Evolutionary conservation across 2,113 vertebrate species (phyloP).

Genomic region (Phyllostomus discolor): DNA sequence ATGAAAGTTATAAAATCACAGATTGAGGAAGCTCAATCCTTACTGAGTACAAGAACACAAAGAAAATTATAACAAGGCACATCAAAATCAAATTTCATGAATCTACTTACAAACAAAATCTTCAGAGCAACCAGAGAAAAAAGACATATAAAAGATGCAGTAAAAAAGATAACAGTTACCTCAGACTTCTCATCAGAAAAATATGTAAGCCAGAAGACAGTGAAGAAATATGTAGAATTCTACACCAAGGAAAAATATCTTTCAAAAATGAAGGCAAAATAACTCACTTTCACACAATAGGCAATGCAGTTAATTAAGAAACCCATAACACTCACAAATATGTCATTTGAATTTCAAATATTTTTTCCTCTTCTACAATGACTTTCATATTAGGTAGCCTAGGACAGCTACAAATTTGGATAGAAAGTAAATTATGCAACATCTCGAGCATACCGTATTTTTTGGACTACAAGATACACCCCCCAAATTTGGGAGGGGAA

Average conservation of each 20-base stretch:
- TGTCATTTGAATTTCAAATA: neutral
- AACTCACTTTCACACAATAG: neutral
- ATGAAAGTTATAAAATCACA: neutral
- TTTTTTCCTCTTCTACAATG: neutral
- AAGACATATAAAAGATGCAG: neutral
- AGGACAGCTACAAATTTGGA: neutral
- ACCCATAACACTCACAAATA: neutral
- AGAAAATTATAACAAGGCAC: neutral
- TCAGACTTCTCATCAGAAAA: neutral
- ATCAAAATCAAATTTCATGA: neutral
- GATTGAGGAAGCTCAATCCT: neutral
- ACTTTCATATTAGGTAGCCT: neutral
- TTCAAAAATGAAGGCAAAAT: neutral
- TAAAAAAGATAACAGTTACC: neutral
- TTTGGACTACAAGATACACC: no score
- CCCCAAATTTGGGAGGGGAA: no score
- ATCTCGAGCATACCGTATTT: neutral
- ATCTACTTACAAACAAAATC: neutral
- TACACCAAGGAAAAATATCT: neutral
- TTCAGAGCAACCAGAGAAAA: neutral
- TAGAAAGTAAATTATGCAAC: neutral
- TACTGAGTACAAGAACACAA: neutral
- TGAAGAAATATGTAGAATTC: neutral
- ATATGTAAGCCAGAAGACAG: neutral
- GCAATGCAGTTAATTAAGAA: neutral